Conservation (phyloP, 53 echinoderm and acorn worm species). For the Antedon mediterranea region DNA sequence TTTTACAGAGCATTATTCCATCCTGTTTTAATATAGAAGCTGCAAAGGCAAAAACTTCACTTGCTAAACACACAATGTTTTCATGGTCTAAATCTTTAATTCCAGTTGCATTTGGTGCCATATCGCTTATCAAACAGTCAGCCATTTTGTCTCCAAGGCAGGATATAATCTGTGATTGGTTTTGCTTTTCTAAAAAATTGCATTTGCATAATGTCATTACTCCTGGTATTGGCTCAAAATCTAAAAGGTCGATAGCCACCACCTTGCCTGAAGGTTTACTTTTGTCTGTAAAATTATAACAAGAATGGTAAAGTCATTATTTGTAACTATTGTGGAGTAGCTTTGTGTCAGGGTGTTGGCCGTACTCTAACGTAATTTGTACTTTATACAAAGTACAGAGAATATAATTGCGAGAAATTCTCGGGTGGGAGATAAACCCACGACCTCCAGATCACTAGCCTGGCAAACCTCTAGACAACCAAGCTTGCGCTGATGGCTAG, state of each 20-base stretch:
- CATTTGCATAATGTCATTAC: constrained; percentile 39
- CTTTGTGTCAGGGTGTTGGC: no score
- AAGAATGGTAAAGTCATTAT: no score
- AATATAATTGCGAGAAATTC: no score
- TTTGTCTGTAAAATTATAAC: constrained; percentile 24
- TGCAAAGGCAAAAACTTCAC: constrained; percentile 34
- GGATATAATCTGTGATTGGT: constrained; percentile 31
- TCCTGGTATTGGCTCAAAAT: constrained; percentile 62
- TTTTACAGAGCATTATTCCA: constrained; percentile 59
- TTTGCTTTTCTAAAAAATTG: constrained; percentile 39
- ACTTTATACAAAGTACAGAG: no score
- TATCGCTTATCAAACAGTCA: constrained; percentile 58
- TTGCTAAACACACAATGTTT: constrained; percentile 34
- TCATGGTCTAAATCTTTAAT: constrained; percentile 68
- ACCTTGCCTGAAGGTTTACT: constrained; percentile 48
- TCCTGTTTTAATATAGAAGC: constrained; percentile 28
- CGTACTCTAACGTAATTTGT: no score
- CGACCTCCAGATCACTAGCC: no score
- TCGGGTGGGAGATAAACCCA: no score
- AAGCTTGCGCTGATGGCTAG: no score
- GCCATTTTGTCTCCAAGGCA: constrained; percentile 18
- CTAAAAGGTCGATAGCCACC: constrained; percentile 57
- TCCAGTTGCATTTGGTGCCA: constrained; percentile 91
- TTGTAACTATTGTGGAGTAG: no score
- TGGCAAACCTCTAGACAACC: no score